Percentiles rank a stretch among this genome's conserved stretches.
These are phyloP conservation scores for Meandrina meandrites DNA, from an alignment of 92 coral and sea anemone species.

Conservation along the genomic window DNA sequence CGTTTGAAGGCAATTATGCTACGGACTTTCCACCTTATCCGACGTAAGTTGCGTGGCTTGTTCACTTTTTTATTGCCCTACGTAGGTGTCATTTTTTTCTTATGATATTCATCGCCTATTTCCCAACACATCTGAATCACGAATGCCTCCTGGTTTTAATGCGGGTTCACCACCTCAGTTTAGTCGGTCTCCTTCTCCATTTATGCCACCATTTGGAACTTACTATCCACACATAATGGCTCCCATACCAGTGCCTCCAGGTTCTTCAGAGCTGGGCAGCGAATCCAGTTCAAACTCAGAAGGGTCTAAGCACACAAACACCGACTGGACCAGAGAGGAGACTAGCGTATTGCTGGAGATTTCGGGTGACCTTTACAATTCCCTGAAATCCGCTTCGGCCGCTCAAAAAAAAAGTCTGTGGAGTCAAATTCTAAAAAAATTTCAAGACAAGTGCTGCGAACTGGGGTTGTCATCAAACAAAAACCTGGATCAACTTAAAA, in stretches of 20 bases:
- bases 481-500: slow-evolving; percentile 25
- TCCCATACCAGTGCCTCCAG: slow-evolving; percentile 22
- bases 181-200: slow-evolving; percentile 20
- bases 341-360: slow-evolving; percentile 35
- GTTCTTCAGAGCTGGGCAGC: slow-evolving; percentile 53
- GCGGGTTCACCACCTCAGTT: neutral
- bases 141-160: slow-evolving; percentile 13
- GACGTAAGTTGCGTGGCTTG: slow-evolving; percentile 18
- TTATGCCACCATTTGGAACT: slow-evolving; percentile 14
- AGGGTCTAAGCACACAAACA: slow-evolving; percentile 34
- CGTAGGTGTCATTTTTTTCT: slow-evolving; percentile 24
- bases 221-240: slow-evolving; percentile 24
- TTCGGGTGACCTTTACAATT: slow-evolving; percentile 31
- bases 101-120: slow-evolving; percentile 13
- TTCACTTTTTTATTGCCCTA: slow-evolving; percentile 22
- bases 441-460: slow-evolving; percentile 25
- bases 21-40: slow-evolving; percentile 24
- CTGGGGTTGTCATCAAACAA: slow-evolving; percentile 17
- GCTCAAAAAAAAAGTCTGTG: slow-evolving; percentile 21
- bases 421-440: slow-evolving; percentile 26
- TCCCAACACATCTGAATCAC: slow-evolving; percentile 27
- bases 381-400: slow-evolving; percentile 41
- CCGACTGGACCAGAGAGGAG: slow-evolving; percentile 33
- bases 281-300: slow-evolving; percentile 44
- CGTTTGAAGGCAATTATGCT: slow-evolving; percentile 4